Base-by-base conservation (phyloP, 2,113 vertebrate species). In the Cinclus cinclus region DNA sequence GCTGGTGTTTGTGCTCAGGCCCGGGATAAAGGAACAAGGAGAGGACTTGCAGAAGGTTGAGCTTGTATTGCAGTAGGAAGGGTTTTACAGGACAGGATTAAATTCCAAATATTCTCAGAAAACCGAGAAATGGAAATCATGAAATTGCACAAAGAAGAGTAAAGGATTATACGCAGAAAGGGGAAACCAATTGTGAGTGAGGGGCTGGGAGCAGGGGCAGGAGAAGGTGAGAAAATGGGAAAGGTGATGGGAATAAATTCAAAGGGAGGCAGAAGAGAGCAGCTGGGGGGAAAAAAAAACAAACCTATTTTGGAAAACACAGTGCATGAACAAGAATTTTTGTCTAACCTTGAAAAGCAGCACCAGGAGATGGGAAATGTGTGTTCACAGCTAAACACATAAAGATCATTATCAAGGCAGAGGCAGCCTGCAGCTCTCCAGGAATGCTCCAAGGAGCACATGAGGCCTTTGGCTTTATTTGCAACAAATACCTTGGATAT, bases 261-360 rank as follows among this genome's bases (percentile, higher is more conserved):
- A 0, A 50, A 74, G 60, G 27, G 65, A 77, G 12, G 35, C 6
- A 85, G 35, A 46, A 67, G 11, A 41, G 15, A 94, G 41, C 23
- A 83, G n/a, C 30, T 56, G 23, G 41, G 1, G 0, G 0, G 5
- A 30, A 39, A n/a, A 16, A 24, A 52, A 44, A 23, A 5, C 8
- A 53, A 41, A 42, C 14, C 42, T 49, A 6, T 18, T 70, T 39
- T 35, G 35, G 62, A 85, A 82, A 92, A 63, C 31, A 52, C 30
- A 8, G 27, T 1, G 15, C 19, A 23, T 13, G 58, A 76, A 92
- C 39, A 75, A 55, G 52, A 79, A 52, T 25, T 91, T 59, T 83
- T 65, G 52, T 64, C 62, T 52, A 35, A 88, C 52, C n/a, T 28
- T 56, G 81, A 82, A 87, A 84, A 84, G 62, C 23, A 27, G 33